phyloP scores from a whole-genome alignment of 1,140 invertebrate genomes.

The Cydia splendana region DNA sequence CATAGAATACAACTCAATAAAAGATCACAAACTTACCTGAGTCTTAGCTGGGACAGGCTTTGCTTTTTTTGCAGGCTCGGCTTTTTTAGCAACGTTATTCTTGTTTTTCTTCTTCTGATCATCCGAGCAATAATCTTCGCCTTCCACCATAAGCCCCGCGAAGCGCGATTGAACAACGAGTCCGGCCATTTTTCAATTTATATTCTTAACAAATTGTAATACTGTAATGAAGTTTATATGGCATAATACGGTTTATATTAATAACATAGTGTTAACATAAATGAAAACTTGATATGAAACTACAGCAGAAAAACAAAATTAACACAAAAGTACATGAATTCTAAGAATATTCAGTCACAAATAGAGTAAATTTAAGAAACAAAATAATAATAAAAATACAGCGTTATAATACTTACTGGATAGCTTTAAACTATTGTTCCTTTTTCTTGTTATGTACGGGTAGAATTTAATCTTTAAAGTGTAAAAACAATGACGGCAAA shows the following conservation, averaged over 20 bases:
- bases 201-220: neutral
- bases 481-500: constrained; percentile 14
- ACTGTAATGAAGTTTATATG: neutral
- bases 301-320: neutral
- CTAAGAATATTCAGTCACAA: neutral
- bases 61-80: constrained; percentile 61
- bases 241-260: neutral
- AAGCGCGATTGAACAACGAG: constrained; percentile 82
- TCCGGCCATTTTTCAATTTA: constrained; percentile 67
- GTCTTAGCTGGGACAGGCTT: constrained; percentile 56
- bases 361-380: neutral
- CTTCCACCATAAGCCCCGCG: constrained; percentile 82
- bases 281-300: neutral
- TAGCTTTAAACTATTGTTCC: neutral
- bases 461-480: constrained; percentile 1
- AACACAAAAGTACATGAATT: neutral
- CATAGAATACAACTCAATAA: neutral
- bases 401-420: neutral
- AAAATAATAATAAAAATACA: constrained; percentile 20
- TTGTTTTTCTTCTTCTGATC: constrained; percentile 68
- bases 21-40: constrained; percentile 49
- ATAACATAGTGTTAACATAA: neutral
- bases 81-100: constrained; percentile 53
- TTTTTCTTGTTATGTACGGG: neutral
- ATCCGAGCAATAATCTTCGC: constrained; percentile 77